phyloP scores from a whole-genome alignment of 2,113 vertebrate species.

The Origma solitaria region DNA sequence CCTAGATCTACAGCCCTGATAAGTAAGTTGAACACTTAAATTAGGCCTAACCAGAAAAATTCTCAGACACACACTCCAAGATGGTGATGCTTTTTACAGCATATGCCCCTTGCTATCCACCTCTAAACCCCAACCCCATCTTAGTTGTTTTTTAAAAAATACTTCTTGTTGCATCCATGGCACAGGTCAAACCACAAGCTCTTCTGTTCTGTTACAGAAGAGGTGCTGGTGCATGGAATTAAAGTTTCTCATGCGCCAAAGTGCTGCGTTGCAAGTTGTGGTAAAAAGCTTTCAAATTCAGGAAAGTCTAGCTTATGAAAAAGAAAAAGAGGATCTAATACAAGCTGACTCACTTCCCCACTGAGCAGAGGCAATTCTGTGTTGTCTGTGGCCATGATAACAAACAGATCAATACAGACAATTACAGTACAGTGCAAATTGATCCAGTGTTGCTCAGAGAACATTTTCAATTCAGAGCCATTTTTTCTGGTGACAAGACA shows the following conservation, averaged over 20 bases:
- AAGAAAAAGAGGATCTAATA: constrained; percentile 63
- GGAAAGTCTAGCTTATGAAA: constrained; percentile 53
- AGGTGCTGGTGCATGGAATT: background rate
- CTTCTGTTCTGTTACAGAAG: background rate
- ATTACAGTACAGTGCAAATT: background rate
- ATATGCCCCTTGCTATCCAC: background rate
- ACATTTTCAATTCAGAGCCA: background rate
- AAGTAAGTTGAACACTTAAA: background rate
- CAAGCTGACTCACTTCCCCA: constrained; percentile 53
- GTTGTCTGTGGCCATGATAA: background rate
- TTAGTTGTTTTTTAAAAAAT: background rate
- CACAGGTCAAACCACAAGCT: background rate
- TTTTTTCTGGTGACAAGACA: background rate
- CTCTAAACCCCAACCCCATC: background rate
- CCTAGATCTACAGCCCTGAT: background rate
- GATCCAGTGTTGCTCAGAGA: background rate
- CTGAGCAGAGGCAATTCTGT: background rate
- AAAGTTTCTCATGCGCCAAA: background rate
- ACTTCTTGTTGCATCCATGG: background rate
- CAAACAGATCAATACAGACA: constrained; percentile 11
- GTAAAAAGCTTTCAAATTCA: constrained; percentile 52
- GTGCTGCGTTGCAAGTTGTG: constrained; percentile 28
- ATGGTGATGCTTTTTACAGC: background rate
- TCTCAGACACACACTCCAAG: background rate
- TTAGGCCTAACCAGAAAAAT: background rate